These are phyloP conservation scores for Vulpes vulpes DNA, from an alignment of 2,113 vertebrate genomes.

Conservation along the genomic window DNA sequence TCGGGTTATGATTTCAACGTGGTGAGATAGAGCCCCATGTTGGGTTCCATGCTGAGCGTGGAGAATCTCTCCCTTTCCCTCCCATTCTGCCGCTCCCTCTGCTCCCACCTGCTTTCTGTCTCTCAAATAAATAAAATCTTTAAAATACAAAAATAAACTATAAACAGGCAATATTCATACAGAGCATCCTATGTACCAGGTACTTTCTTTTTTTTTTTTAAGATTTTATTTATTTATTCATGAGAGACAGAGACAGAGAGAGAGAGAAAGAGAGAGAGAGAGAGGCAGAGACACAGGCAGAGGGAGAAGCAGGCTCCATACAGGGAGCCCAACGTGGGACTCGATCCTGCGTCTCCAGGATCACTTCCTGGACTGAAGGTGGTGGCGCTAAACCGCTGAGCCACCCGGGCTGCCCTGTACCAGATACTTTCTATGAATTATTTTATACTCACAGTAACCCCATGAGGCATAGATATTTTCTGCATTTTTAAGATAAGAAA, in stretches of 20 bases:
- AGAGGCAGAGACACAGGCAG: too few species aligned
- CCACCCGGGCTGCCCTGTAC: too few species aligned
- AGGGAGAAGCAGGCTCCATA: too few species aligned
- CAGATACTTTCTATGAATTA: neutral
- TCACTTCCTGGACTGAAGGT: too few species aligned
- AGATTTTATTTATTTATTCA: too few species aligned
- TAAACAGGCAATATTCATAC: neutral
- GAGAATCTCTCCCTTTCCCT: neutral
- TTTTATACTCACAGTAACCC: neutral
- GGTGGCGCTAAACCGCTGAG: too few species aligned
- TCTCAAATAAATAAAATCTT: neutral
- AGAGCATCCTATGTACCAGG: neutral
- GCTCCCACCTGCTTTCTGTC: neutral
- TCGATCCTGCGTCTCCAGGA: too few species aligned
- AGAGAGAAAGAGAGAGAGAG: too few species aligned
- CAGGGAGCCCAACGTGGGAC: too few species aligned
- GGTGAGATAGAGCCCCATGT: neutral
- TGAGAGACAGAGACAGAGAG: too few species aligned
- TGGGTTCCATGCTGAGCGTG: neutral
- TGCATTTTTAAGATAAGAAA: neutral
- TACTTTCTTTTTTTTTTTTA: neutral
- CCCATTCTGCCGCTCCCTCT: neutral
- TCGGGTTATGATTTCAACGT: too few species aligned
- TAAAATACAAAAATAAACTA: neutral
- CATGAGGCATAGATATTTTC: neutral